These are phyloP conservation scores for Crambe crambe DNA, from an alignment of 37 sponge, comb jelly and placozoan species.

Conservation along the genomic window DNA sequence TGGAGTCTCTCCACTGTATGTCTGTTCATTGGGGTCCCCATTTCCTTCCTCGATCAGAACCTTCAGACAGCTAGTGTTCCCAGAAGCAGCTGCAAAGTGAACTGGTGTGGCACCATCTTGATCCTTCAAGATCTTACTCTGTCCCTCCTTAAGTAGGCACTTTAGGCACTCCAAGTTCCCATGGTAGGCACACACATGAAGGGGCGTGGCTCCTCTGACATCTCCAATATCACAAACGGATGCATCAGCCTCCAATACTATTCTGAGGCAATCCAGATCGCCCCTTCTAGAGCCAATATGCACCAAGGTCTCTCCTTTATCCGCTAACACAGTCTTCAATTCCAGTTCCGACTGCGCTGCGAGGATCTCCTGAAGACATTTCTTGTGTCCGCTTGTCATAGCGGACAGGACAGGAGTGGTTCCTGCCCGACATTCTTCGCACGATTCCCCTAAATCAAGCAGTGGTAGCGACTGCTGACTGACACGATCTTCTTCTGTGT, in stretches of 20 bases:
- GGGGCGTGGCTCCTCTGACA: conserved; percentile 76
- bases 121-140: conserved; percentile 31
- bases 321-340: conserved; percentile 13
- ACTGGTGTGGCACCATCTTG: conserved; percentile 84
- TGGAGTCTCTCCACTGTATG: conserved; percentile 86
- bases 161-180: conserved; percentile 65
- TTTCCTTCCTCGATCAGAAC: conserved; percentile 42
- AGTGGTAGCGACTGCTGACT: not conserved
- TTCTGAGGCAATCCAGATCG: conserved; percentile 28
- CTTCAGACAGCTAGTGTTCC: conserved; percentile 67
- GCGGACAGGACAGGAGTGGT: conserved; percentile 40
- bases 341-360: not conserved
- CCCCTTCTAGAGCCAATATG: conserved; percentile 77
- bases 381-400: conserved; percentile 37
- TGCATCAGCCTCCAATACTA: conserved; percentile 33
- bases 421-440: conserved; percentile 33
- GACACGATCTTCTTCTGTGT: conserved; percentile 18
- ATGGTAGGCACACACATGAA: conserved; percentile 78
- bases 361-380: conserved; percentile 60
- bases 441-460: conserved; percentile 24
- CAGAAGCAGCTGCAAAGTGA: conserved; percentile 79
- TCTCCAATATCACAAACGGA: conserved; percentile 42
- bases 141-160: conserved; percentile 45
- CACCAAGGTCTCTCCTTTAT: conserved; percentile 64
- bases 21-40: conserved; percentile 64